Conservation (phyloP, 2,888 invertebrate genomes). For the Pristionchus fissidentatus region DNA sequence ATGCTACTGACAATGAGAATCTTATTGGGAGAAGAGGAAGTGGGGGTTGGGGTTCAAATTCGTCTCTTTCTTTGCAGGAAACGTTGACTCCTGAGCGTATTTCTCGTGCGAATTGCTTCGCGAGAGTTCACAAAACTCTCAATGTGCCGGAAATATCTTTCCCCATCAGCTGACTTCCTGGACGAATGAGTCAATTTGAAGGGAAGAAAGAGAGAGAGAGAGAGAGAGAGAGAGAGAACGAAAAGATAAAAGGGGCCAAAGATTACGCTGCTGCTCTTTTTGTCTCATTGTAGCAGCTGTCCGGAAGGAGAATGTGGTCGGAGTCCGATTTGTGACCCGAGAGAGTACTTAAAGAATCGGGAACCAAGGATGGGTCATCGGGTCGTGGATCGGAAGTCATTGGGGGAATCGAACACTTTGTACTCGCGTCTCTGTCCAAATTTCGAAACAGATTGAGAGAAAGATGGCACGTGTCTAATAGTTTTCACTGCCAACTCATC, state of each 20-base stretch:
- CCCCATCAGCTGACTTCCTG: not conserved
- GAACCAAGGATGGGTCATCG: not conserved
- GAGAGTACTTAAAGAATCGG: constrained; percentile 49
- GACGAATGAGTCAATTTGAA: not conserved
- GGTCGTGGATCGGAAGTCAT: not conserved
- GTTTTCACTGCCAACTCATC: too few relatives aligned
- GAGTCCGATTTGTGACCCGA: constrained; percentile 17
- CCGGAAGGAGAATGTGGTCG: not conserved
- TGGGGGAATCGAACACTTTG: not conserved
- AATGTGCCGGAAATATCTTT: not conserved
- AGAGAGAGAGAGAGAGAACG: not conserved
- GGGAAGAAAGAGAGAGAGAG: not conserved
- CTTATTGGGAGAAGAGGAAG: not conserved
- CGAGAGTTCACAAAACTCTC: too few relatives aligned
- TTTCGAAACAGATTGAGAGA: constrained; percentile 37
- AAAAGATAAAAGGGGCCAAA: not conserved
- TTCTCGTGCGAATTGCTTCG: too few relatives aligned
- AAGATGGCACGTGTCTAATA: not conserved
- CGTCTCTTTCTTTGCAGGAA: not conserved
- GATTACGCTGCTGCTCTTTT: constrained; percentile 18
- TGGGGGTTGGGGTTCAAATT: not conserved
- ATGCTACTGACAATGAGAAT: not conserved
- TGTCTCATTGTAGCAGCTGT: not conserved
- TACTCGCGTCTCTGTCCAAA: too few relatives aligned
- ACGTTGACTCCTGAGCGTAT: too few relatives aligned